Base-by-base conservation (phyloP, 2,113 vertebrate species). In the Corvus hawaiiensis region DNA sequence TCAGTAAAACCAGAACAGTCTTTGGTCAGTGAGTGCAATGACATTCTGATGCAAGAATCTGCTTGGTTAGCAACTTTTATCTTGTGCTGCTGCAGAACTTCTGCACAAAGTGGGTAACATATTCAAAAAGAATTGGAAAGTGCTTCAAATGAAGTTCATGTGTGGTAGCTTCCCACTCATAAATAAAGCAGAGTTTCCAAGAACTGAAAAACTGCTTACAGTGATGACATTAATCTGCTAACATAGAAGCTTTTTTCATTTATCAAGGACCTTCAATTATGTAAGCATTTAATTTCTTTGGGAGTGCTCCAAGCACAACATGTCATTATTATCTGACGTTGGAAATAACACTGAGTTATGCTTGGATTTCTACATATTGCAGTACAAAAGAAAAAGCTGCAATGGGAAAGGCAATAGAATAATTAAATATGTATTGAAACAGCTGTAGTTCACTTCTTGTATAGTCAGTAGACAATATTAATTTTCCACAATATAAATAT, bases 21-120 rank as follows among this genome's bases (percentile, higher is more conserved):
- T 98, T 98, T 98, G 98, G 97, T 98, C 96, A 98, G 95, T 97
- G 95, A 97, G 94, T 74, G 84, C 97, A 96, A 93, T 94, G 96
- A 97, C 22, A 76, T 83, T 96, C 86, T 94, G 73, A 96, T 84
- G 90, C 46, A 96, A 95, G 86, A 91, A 90, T 94, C 48, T 84
- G 82, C 73, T 93, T 94, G 48, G 84, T 96, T 81, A 97, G 75
- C 61, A 92, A 94, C 83, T n/a, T 74, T 43, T 56, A 28, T 92
- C 83, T 95, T 96, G 84, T 96, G 86, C 63, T 97, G 64, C 90
- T 94, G 80, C 87, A 82, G 69, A 87, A 90, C 59, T 88, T 91
- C 82, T 90, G 73, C 62, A 94, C 77, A 80, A 95, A 94, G 68
- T 32, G 43, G 54, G 13, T 90, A 94, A 88, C 44, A 68, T 72